Conservation (phyloP, 2,113 vertebrate species). For the Dendropsophus ebraccatus region DNA sequence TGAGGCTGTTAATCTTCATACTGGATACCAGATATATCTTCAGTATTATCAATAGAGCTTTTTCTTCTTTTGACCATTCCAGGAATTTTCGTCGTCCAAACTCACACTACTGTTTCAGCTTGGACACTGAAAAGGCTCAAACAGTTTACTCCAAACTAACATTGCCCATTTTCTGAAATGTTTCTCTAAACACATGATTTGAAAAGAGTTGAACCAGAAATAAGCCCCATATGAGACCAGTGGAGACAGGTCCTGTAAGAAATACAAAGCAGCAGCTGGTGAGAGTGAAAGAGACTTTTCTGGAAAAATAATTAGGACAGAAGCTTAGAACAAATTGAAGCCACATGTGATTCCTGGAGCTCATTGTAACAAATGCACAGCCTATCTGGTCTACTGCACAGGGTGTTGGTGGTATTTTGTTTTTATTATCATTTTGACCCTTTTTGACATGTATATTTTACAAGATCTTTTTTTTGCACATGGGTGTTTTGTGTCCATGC, state of each 20-base stretch:
- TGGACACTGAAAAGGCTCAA: too few species aligned
- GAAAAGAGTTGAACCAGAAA: constrained; percentile 10
- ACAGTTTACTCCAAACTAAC: background rate
- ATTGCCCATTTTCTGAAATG: background rate
- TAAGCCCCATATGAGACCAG: background rate
- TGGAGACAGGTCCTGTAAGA: background rate
- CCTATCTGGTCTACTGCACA: constrained; percentile 4
- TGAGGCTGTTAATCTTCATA: too few species aligned
- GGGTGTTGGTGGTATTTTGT: background rate
- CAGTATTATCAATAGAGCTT: too few species aligned
- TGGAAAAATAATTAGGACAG: constrained; percentile 44
- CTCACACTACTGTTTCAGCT: too few species aligned
- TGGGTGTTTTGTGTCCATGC: background rate
- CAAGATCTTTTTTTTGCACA: background rate
- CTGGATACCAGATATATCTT: too few species aligned
- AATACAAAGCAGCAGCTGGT: constrained; percentile 35
- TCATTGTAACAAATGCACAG: constrained; percentile 15
- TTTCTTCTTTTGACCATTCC: too few species aligned
- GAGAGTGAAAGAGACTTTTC: background rate
- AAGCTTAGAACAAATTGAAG: constrained; percentile 32
- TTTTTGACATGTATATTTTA: background rate
- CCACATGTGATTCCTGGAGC: constrained; percentile 27
- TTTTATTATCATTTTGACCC: background rate
- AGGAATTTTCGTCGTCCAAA: background rate
- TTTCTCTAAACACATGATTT: constrained; percentile 11